phyloP scores from a whole-genome alignment of 1,140 invertebrate species.

The Tribolium madens region DNA sequence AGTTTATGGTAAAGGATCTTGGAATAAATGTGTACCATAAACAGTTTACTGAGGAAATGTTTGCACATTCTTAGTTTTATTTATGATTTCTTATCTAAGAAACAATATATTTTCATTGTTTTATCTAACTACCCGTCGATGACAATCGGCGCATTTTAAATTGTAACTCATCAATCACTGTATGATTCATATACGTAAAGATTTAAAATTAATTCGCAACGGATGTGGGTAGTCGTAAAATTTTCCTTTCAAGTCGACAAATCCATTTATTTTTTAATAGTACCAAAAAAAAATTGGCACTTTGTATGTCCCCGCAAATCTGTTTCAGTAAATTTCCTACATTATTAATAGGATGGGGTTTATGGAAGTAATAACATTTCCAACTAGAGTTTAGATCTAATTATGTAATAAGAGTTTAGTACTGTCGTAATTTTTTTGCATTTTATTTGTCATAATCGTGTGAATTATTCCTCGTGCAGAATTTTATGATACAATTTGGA shows the following conservation, averaged over 20 bases:
- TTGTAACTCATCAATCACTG: background rate
- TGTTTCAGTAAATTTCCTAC: constrained; percentile 20
- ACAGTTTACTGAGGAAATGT: constrained; percentile 17
- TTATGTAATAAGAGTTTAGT: constrained; percentile 29
- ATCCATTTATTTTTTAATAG: background rate
- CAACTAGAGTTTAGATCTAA: constrained; percentile 9
- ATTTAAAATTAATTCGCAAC: background rate
- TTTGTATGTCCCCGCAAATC: background rate
- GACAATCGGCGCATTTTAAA: constrained; percentile 2
- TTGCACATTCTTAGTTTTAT: constrained; percentile 3
- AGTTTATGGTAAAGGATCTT: background rate
- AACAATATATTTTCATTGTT: constrained; percentile 24
- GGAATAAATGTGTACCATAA: background rate
- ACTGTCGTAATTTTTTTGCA: constrained; percentile 4
- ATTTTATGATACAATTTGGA: constrained; percentile 6
- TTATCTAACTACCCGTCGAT: background rate
- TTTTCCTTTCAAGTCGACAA: background rate
- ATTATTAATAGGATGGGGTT: constrained; percentile 7
- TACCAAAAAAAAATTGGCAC: background rate
- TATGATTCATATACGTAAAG: background rate
- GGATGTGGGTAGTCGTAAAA: constrained; percentile 11
- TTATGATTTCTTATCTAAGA: constrained; percentile 11
- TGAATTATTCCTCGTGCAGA: background rate
- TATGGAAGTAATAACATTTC: constrained; percentile 24
- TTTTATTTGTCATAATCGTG: constrained; percentile 7